Evolutionary conservation across 1,140 invertebrate genomes (phyloP).

Genomic region (Schlechtendalia chinensis): DNA sequence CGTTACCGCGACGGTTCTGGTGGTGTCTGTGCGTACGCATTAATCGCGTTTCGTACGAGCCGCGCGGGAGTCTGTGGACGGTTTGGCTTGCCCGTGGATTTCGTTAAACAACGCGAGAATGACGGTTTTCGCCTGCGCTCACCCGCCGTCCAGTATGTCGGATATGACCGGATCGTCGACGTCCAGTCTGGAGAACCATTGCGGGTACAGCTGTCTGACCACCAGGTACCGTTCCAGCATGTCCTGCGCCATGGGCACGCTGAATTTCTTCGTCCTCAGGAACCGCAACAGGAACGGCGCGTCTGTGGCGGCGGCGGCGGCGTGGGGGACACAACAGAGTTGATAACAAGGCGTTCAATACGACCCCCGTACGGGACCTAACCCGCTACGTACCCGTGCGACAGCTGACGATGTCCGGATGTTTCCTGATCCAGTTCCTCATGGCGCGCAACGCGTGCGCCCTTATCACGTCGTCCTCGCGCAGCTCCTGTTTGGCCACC

Average conservation of each 20-base stretch:
- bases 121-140: constrained; percentile 55
- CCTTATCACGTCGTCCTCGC: constrained; percentile 70
- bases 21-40: no score
- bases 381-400: constrained; percentile 66
- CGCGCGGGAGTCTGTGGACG: no score
- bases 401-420: constrained; percentile 72
- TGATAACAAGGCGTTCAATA: no score
- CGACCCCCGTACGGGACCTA: no score
- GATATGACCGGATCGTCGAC: constrained; percentile 67
- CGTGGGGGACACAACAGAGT: no score
- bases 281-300: constrained; percentile 77
- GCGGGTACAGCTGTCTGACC: constrained; percentile 74
- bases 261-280: constrained; percentile 81
- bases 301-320: no score
- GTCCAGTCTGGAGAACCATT: constrained; percentile 80
- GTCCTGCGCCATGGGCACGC: constrained; percentile 76
- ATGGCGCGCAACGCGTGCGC: constrained; percentile 70
- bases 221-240: constrained; percentile 82
- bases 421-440: constrained; percentile 73
- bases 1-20: no score
- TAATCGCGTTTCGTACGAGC: no score
- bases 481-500: constrained; percentile 67
- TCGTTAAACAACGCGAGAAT: no score
- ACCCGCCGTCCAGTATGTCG: constrained; percentile 78
- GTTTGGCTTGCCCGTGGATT: no score